Evolutionary conservation across 2,888 invertebrate genomes (phyloP), one percentile per base, ranked within the genome.

Genomic region (Lasioglossum lativentre): DNA sequence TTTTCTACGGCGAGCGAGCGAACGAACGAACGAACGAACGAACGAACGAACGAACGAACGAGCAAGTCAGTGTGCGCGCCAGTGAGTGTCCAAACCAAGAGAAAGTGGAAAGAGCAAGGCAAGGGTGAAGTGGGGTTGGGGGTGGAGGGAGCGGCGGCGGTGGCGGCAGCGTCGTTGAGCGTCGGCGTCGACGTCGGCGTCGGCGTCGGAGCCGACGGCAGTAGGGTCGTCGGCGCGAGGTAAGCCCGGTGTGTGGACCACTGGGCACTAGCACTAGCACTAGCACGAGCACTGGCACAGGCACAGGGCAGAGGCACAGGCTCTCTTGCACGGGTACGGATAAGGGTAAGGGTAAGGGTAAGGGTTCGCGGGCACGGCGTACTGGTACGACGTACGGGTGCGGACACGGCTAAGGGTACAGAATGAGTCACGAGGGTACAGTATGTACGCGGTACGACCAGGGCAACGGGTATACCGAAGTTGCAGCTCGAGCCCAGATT

Each of bases 401-500:
- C 23, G 68, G 10, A 4, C 75, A 59, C 78, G 38, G 47, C 59
- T 66, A 70, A 79, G 76, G 79, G 76, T 63, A 79, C 82, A 72
- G 77, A 47, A 66, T 80, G 85, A 79, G 83, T 68, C 75, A 83
- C 81, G 86, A 85, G 88, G 80, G 82, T 72, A 87, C 85, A 71
- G 83, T 78, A 82, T 74, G 75, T 70, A n/a, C n/a, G n/a, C n/a
- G n/a, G n/a, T n/a, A 85, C 85, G 82, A 83, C 72, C 78, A 40
- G 86, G 88, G 78, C 76, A 80, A 80, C 82, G 77, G 86, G 89
- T 88, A 88, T 84, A 89, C 92, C 93, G 95, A 95, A 92, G 87
- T 87, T 81, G 86, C 87, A 88, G 86, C 86, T 52, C 86, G 80
- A 79, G 82, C 83, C 74, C 93, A 94, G 94, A 96, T 96, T 96